Conservation (phyloP, 2,888 invertebrate species). For the Cacoxenus indagator region DNA sequence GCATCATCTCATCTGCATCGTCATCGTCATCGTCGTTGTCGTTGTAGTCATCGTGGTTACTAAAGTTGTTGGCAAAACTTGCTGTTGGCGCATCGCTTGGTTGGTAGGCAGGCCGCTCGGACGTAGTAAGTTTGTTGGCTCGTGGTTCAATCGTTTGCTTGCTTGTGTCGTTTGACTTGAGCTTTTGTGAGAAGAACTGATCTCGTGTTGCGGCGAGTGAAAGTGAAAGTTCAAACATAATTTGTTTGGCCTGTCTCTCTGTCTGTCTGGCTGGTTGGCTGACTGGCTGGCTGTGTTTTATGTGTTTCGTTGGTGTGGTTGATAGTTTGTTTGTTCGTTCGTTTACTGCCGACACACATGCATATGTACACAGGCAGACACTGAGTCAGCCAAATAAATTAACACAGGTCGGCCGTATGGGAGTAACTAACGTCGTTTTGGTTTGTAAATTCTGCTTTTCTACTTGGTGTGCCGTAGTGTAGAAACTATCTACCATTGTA, state of each 20-base stretch:
- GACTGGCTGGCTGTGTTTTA: background rate
- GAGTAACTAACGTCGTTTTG: background rate
- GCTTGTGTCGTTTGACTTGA: background rate
- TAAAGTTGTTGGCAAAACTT: slow-evolving; percentile 21
- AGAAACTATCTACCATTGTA: slow-evolving; percentile 46
- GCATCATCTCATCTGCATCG: background rate
- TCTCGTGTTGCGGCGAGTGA: slow-evolving; percentile 44
- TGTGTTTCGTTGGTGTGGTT: background rate
- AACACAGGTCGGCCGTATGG: background rate
- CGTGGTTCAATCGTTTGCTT: background rate
- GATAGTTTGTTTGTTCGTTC: background rate
- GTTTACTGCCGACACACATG: background rate
- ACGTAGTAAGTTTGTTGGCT: background rate
- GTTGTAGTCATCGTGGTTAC: slow-evolving; percentile 21
- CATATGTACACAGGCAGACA: background rate
- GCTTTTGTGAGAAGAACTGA: background rate
- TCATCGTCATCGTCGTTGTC: slow-evolving; percentile 19
- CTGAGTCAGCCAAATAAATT: too few relatives aligned
- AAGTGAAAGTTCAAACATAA: slow-evolving; percentile 55
- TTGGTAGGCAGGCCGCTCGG: background rate
- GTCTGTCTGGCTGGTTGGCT: slow-evolving; percentile 16
- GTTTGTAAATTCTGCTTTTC: slow-evolving; percentile 12
- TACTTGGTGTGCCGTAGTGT: slow-evolving; percentile 34
- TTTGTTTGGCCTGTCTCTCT: slow-evolving; percentile 19
- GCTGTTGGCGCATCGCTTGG: slow-evolving; percentile 29